Conservation (phyloP, 2,888 invertebrate genomes). For the Brenthis hecate region DNA sequence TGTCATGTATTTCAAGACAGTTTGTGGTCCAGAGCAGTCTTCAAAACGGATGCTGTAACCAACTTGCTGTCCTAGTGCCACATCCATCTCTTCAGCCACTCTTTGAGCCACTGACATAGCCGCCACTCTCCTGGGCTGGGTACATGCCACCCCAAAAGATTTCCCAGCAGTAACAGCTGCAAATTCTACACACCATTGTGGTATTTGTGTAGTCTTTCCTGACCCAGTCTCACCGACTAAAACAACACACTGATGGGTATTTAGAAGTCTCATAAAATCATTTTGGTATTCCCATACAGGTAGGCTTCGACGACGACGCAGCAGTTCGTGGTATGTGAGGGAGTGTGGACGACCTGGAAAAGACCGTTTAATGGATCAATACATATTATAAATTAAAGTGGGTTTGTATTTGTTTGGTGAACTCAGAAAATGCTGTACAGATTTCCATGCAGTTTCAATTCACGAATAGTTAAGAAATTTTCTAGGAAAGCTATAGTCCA, state of each 20-base stretch:
- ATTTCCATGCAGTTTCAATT: no score
- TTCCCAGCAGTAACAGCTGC: conserved; percentile 65
- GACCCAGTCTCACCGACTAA: conserved; percentile 99
- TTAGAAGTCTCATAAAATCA: conserved; percentile 97
- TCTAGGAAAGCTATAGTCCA: no score
- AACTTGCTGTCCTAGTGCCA: conserved; percentile 87
- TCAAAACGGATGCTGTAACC: conserved; percentile 96
- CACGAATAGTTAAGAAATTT: no score
- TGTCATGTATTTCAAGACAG: conserved; percentile 98
- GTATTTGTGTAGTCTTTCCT: conserved; percentile 99
- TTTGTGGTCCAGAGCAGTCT: conserved; percentile 97
- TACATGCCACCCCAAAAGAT: conserved; percentile 91
- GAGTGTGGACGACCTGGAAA: conserved; percentile 89
- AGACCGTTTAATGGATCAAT: background rate
- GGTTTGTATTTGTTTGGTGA: background rate
- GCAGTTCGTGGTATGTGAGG: conserved; percentile 89
- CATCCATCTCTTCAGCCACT: conserved; percentile 99
- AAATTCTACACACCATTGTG: conserved; percentile 84
- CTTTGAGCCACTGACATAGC: conserved; percentile 99
- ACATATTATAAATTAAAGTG: background rate
- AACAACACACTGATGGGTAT: conserved; percentile 96
- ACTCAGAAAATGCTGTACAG: no score
- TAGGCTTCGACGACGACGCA: conserved; percentile 93
- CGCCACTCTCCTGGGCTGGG: conserved; percentile 98
- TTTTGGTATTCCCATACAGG: conserved; percentile 99